These are phyloP conservation scores for Bedellia somnulentella DNA, from an alignment of 2,888 invertebrate genomes.

Conservation along the genomic window DNA sequence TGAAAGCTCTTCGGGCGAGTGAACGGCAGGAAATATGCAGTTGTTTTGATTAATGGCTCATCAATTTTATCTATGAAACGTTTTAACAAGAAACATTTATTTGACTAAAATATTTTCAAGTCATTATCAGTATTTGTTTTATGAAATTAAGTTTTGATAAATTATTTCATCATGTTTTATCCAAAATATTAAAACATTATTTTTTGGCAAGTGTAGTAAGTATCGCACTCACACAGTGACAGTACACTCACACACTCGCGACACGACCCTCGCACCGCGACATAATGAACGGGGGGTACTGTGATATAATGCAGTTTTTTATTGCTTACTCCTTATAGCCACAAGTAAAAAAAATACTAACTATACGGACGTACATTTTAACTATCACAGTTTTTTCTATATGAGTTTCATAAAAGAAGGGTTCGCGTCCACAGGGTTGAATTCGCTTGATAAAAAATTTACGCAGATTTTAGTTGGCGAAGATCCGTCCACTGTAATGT, in stretches of 20 bases:
- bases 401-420: conserved; percentile 43
- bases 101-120: no score
- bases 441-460: conserved; percentile 46
- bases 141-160: no score
- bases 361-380: conserved; percentile 49
- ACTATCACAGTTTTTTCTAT: conserved; percentile 50
- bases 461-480: conserved; percentile 37
- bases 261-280: conserved; percentile 35
- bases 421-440: conserved; percentile 45
- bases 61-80: no score
- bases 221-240: no score
- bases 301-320: conserved; percentile 62
- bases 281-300: conserved; percentile 51
- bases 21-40: conserved; percentile 17
- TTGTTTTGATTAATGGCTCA: conserved; percentile 37
- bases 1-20: no score
- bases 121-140: no score
- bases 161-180: no score
- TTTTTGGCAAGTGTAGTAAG: no score
- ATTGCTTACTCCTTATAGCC: conserved; percentile 55
- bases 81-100: no score
- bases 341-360: conserved; percentile 46
- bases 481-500: no score
- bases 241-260: conserved; percentile 22
- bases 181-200: no score